Evolutionary conservation across 2,113 vertebrate genomes (phyloP).

Genomic region (Zosterops borbonicus): DNA sequence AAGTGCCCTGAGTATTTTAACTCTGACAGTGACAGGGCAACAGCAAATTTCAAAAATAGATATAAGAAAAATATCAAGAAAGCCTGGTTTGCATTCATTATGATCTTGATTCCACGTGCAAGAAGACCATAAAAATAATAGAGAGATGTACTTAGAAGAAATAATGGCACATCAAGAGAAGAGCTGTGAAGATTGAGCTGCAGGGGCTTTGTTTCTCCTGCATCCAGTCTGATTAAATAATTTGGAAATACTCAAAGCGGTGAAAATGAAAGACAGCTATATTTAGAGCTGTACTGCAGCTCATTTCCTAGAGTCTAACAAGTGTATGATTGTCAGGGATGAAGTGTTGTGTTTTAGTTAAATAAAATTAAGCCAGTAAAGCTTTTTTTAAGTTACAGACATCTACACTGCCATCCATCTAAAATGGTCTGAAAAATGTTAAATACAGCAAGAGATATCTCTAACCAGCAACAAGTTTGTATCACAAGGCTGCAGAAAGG

Average conservation of each 20-base stretch:
- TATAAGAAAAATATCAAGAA: neutral
- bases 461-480: neutral
- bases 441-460: neutral
- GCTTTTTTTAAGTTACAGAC: neutral
- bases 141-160: neutral
- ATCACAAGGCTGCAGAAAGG: neutral
- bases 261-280: slow-evolving; percentile 48
- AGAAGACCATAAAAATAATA: neutral
- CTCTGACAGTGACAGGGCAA: neutral
- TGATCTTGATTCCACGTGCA: neutral
- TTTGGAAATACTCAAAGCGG: neutral
- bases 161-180: neutral
- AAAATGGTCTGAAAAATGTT: neutral
- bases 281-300: slow-evolving; percentile 18
- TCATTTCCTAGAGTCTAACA: slow-evolving; percentile 45
- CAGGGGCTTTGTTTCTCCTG: neutral
- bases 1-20: neutral
- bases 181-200: slow-evolving; percentile 5
- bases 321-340: neutral
- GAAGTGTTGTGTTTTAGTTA: slow-evolving; percentile 13
- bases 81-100: neutral
- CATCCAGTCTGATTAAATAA: slow-evolving; percentile 28
- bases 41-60: neutral
- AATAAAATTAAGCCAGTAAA: neutral
- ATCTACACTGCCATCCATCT: neutral